Base-by-base conservation (phyloP, 2,113 vertebrate genomes). In the Pseudorasbora parva region DNA sequence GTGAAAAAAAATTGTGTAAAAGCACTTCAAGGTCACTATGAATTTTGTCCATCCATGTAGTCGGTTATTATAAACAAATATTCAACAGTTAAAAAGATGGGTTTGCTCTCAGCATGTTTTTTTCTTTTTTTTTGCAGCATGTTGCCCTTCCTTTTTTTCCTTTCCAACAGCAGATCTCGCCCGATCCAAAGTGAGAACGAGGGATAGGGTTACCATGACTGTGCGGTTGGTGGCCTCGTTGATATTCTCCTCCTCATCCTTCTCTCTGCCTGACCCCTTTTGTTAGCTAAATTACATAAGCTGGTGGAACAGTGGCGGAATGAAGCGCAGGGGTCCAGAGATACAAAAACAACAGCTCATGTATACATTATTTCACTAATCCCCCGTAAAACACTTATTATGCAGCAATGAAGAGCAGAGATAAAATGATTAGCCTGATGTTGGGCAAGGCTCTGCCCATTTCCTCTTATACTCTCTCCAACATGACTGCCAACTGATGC, bases 271-370 rank as follows among this genome's bases (percentile, higher is more conserved):
- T 43, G 85, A 83, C 84, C 78, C 86, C 90, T 92, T 92, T 92
- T 91, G 91, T 93, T 91, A 91, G 91, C 62, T 83, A 84, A 87
- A 88, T 92, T 93, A 91, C 85, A 91, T 91, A 90, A 90, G 87
- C 59, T 68, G 86, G 82, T 68, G 87, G 81, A 88, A 74, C 78
- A 85, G 82, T 85, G 57, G 81, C 47, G 72, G 74, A 25, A 71
- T 82, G 79, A n/a, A 81, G 79, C 14, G 5, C 64, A 62, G 41
- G 68, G 78, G 76, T 79, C 68, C 43, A 82, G 25, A 75, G 75
- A 41, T 56, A 64, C n/a, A 54, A 68, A 83, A 88, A 84, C 81
- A 81, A 84, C 54, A 85, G 76, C 82, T 85, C 66, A 49, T 90
- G 87, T 89, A 91, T 91, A 89, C 88, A 89, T 89, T 87, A 89